Percentiles rank a stretch among this genome's conserved stretches.
These are phyloP conservation scores for Phaethon lepturus DNA, from an alignment of 2,113 vertebrate genomes.

Conservation along the genomic window DNA sequence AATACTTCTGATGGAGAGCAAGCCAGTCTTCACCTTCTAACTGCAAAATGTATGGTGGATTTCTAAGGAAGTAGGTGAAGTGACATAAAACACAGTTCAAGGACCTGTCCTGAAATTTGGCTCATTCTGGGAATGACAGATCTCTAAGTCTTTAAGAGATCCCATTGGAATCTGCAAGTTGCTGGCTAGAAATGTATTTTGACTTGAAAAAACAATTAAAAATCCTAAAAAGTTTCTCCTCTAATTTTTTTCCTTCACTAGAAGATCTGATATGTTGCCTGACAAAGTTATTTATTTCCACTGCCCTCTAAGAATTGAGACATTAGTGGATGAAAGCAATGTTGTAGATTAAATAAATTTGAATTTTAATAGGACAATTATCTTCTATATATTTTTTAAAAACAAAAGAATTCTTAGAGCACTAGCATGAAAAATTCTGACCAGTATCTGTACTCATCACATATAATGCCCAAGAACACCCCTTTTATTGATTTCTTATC, in stretches of 20 bases:
- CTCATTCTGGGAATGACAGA: not conserved
- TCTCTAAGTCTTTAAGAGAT: not conserved
- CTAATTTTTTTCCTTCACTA: not conserved
- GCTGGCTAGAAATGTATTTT: not conserved
- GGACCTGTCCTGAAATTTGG: not conserved
- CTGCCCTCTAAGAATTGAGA: not conserved
- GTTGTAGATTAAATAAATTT: not conserved
- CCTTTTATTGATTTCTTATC: not conserved
- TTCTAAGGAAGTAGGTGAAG: not conserved
- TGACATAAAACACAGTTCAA: not conserved
- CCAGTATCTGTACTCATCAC: rapidly evolving
- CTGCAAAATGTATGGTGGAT: not conserved
- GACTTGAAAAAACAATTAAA: not conserved
- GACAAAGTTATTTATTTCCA: not conserved
- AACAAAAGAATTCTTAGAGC: not conserved
- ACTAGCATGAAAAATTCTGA: not conserved
- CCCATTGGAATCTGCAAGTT: not conserved
- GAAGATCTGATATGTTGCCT: not conserved
- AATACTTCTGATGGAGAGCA: not conserved
- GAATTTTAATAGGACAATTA: not conserved
- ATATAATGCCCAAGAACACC: not conserved
- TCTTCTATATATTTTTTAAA: not conserved
- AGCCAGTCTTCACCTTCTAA: not conserved
- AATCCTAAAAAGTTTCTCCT: not conserved
- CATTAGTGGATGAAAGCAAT: not conserved